Conservation (phyloP, 2,113 vertebrate genomes). For the Myrmophylax atrothorax region DNA sequence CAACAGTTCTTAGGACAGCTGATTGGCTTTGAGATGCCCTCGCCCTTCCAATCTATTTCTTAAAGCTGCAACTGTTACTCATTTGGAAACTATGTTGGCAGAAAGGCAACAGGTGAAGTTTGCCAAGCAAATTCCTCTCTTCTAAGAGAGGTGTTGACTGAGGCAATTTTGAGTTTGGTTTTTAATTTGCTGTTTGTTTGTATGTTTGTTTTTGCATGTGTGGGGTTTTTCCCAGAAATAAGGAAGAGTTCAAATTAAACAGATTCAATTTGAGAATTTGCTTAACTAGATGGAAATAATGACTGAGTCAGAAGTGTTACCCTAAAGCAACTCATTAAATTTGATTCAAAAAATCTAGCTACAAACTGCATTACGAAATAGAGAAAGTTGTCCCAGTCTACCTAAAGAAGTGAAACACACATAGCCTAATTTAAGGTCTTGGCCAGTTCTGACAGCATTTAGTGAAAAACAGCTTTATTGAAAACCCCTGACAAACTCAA, state of each 20-base stretch:
- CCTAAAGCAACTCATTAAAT: not conserved
- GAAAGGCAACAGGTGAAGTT: not conserved
- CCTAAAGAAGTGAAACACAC: not conserved
- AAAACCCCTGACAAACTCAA: not conserved
- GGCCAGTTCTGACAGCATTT: not conserved
- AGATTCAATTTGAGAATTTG: not conserved
- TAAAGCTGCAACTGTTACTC: not conserved
- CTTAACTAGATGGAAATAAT: slow-evolving; percentile 1
- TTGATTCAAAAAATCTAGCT: not conserved
- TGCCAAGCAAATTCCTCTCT: not conserved
- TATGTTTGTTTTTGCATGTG: not conserved
- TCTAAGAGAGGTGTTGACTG: fast-evolving
- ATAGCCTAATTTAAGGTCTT: not conserved
- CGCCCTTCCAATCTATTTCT: not conserved
- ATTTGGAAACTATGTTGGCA: not conserved
- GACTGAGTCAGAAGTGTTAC: not conserved
- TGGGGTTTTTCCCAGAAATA: fast-evolving
- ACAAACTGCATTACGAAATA: not conserved
- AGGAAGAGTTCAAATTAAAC: not conserved
- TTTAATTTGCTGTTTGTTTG: not conserved
- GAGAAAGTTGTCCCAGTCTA: not conserved
- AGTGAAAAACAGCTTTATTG: not conserved
- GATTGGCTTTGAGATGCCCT: not conserved
- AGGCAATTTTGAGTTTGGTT: not conserved
- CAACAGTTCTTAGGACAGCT: not conserved